Percentiles rank a stretch among this genome's conserved stretches.
Conservation (phyloP, 2,888 invertebrate species). For the Hymenopus coronatus region DNA sequence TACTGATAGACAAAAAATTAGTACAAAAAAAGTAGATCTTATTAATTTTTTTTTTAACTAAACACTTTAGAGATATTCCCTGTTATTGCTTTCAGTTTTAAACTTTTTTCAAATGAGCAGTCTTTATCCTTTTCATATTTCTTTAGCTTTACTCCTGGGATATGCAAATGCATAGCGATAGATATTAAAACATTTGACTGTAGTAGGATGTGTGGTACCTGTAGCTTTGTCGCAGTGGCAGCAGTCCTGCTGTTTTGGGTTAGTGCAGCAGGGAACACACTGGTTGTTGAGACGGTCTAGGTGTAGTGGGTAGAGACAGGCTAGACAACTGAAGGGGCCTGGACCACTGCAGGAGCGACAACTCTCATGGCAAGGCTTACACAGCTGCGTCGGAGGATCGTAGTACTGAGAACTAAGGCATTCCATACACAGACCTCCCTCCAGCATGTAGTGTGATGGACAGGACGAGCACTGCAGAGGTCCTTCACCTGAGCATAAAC, state of each 20-base stretch:
- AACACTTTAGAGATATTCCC: no score
- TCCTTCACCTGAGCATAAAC: slow-evolving; percentile 57
- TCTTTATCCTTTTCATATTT: no score
- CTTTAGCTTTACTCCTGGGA: no score
- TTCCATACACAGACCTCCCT: slow-evolving; percentile 72
- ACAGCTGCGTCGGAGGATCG: slow-evolving; percentile 64
- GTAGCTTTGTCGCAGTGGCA: slow-evolving; percentile 69
- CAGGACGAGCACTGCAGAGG: slow-evolving; percentile 73
- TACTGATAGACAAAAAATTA: no score
- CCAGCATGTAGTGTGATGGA: slow-evolving; percentile 68
- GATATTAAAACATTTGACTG: no score
- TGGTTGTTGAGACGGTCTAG: slow-evolving; percentile 71
- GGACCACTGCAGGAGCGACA: slow-evolving; percentile 69
- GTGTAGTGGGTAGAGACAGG: slow-evolving; percentile 63
- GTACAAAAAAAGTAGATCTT: no score
- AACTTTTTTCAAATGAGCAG: no score
- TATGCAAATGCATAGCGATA: no score
- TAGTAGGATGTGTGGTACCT: no score
- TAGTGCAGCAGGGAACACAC: slow-evolving; percentile 71
- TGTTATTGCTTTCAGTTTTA: no score
- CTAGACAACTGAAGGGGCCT: slow-evolving; percentile 65
- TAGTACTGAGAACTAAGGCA: slow-evolving; percentile 72
- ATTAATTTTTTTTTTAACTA: no score
- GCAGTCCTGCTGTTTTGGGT: slow-evolving; percentile 56
- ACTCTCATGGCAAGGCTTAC: slow-evolving; percentile 62